A percentile compares a stretch with the other conserved stretches of the same genome.
These are phyloP conservation scores for Ceratina australensis DNA, from an alignment of 1,140 invertebrate species.

Conservation along the genomic window DNA sequence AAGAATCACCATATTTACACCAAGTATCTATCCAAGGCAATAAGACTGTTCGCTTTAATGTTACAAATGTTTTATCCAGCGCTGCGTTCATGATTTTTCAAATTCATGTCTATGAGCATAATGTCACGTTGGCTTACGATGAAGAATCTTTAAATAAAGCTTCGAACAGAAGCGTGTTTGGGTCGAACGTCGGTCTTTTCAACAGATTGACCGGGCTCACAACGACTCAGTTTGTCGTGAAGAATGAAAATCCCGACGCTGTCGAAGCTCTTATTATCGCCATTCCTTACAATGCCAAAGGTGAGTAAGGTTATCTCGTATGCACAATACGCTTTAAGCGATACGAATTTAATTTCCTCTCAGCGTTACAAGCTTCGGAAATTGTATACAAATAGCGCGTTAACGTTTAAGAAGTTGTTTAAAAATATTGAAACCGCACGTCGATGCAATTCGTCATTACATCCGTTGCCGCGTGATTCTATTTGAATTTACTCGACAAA, in stretches of 20 bases:
- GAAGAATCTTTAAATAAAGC: slow-evolving; percentile 62
- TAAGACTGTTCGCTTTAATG: slow-evolving; percentile 73
- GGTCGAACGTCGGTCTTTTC: slow-evolving; percentile 84
- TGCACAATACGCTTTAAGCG: no score
- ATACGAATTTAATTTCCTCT: background rate
- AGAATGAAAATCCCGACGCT: slow-evolving; percentile 73
- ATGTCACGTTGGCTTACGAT: slow-evolving; percentile 82
- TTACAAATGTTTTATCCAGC: slow-evolving; percentile 77
- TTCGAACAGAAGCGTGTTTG: slow-evolving; percentile 73
- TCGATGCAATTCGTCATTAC: background rate
- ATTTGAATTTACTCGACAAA: no score
- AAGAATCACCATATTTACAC: slow-evolving; percentile 53
- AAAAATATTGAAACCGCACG: no score
- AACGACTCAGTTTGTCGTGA: slow-evolving; percentile 70
- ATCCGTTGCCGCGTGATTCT: no score
- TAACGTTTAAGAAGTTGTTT: no score
- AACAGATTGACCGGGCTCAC: slow-evolving; percentile 60
- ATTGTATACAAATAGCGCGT: no score
- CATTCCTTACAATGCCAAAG: slow-evolving; percentile 79
- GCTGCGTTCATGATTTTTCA: slow-evolving; percentile 84
- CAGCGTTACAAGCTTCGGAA: no score
- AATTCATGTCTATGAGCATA: slow-evolving; percentile 82
- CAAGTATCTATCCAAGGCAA: slow-evolving; percentile 50
- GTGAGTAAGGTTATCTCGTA: slow-evolving; percentile 74
- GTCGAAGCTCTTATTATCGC: slow-evolving; percentile 79